A percentile compares a stretch with the other conserved stretches of the same genome.
phyloP scores from a whole-genome alignment of 1,140 invertebrate genomes.

The Rhagoletis zephyria region DNA sequence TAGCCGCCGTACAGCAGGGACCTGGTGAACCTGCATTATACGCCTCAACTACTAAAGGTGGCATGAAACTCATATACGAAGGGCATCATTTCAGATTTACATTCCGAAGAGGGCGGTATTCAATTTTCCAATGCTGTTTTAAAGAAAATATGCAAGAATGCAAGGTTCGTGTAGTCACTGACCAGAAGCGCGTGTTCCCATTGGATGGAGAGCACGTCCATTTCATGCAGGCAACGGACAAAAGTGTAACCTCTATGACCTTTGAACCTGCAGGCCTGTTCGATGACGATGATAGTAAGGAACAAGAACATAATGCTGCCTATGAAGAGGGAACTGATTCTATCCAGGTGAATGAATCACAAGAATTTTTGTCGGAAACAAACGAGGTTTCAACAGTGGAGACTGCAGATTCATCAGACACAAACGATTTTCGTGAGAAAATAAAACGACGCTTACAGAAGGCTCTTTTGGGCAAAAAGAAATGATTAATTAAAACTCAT shows the following conservation, averaged over 20 bases:
- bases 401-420: conserved; percentile 12
- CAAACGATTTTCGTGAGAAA: conserved; percentile 70
- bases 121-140: conserved; percentile 71
- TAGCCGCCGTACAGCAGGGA: conserved; percentile 41
- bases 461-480: conserved; percentile 69
- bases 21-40: conserved; percentile 63
- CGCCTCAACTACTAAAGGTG: conserved; percentile 70
- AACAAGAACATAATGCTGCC: conserved; percentile 49
- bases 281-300: conserved; percentile 31
- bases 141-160: conserved; percentile 69
- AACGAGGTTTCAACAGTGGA: background rate
- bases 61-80: conserved; percentile 68
- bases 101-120: conserved; percentile 67
- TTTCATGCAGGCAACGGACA: conserved; percentile 69
- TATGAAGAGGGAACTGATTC: conserved; percentile 29
- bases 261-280: conserved; percentile 63
- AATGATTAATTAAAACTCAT: conserved; percentile 58
- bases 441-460: conserved; percentile 69
- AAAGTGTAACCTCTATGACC: conserved; percentile 67
- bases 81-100: conserved; percentile 70
- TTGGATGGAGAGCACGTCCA: conserved; percentile 69
- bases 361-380: background rate
- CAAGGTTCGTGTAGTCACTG: conserved; percentile 68
- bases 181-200: conserved; percentile 69
- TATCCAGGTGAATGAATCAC: background rate